Conservation (phyloP, 2,888 invertebrate genomes). For the Catonia carolina region DNA sequence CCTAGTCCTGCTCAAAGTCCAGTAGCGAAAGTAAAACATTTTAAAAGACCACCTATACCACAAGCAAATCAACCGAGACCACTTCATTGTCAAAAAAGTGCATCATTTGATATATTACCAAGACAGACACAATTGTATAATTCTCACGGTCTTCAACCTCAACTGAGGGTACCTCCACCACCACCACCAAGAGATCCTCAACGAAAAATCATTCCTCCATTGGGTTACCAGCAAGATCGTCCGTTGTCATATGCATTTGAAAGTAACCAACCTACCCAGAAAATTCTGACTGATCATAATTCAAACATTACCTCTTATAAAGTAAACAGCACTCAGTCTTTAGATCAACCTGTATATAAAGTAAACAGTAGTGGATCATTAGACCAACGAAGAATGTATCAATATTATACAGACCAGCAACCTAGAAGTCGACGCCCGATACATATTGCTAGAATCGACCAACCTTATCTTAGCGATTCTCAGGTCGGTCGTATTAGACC, state of each 20-base stretch:
- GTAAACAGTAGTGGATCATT: conserved; percentile 27
- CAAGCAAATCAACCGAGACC: conserved; percentile 32
- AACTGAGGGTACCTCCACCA: conserved; percentile 53
- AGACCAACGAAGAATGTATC: conserved; percentile 31
- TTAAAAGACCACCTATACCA: background rate
- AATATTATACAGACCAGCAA: conserved; percentile 64
- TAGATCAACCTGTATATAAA: conserved; percentile 40
- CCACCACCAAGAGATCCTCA: conserved; percentile 74
- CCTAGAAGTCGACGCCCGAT: conserved; percentile 68
- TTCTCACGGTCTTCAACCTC: background rate
- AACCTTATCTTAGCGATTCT: conserved; percentile 49
- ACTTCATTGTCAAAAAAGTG: conserved; percentile 7
- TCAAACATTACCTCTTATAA: conserved; percentile 41
- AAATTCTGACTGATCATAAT: conserved; percentile 31
- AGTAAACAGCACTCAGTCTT: conserved; percentile 49
- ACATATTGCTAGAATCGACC: conserved; percentile 48
- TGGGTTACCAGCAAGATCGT: conserved; percentile 33
- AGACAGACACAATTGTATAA: background rate
- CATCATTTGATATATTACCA: conserved; percentile 31
- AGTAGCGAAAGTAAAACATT: conserved; percentile 23
- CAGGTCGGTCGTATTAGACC: conserved; percentile 38
- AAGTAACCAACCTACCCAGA: conserved; percentile 22
- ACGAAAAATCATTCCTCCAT: conserved; percentile 46
- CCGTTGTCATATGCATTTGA: conserved; percentile 53
- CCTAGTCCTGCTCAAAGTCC: conserved; percentile 37